Evolutionary conservation across 2,113 vertebrate genomes (phyloP).

Genomic region (Donacobius atricapilla): DNA sequence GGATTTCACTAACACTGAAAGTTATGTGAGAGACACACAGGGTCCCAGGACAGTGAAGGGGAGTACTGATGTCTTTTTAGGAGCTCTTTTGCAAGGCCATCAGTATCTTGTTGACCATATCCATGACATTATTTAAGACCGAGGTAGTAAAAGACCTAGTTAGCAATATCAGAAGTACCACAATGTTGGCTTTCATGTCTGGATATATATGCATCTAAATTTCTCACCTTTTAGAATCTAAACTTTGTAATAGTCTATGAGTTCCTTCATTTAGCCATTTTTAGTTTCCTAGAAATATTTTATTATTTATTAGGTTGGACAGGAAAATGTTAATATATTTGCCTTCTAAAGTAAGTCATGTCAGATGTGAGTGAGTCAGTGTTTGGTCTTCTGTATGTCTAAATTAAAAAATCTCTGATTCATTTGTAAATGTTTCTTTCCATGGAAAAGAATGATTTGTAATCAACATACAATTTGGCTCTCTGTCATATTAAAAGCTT

Average conservation of each 20-base stretch:
- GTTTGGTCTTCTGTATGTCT: not conserved
- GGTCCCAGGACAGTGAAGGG: fast-evolving
- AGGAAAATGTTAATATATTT: not conserved
- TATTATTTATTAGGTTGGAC: not conserved
- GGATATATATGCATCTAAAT: not conserved
- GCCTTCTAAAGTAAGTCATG: not conserved
- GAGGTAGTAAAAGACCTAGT: not conserved
- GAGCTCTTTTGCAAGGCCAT: not conserved
- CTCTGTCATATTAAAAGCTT: not conserved
- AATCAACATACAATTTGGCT: not conserved
- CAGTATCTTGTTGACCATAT: not conserved
- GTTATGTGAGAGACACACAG: not conserved
- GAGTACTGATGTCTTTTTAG: not conserved
- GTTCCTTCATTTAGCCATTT: not conserved
- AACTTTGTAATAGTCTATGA: not conserved
- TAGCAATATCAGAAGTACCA: not conserved
- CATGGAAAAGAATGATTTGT: not conserved
- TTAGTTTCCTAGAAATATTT: not conserved
- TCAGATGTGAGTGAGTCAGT: not conserved
- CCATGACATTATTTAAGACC: not conserved
- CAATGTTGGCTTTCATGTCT: not conserved
- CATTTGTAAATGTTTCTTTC: not conserved
- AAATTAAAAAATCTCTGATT: not conserved
- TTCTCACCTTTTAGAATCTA: not conserved
- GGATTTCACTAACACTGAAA: not conserved